phyloP scores from a whole-genome alignment of 2,113 vertebrate genomes.

The Trochalopteron elliotii region DNA sequence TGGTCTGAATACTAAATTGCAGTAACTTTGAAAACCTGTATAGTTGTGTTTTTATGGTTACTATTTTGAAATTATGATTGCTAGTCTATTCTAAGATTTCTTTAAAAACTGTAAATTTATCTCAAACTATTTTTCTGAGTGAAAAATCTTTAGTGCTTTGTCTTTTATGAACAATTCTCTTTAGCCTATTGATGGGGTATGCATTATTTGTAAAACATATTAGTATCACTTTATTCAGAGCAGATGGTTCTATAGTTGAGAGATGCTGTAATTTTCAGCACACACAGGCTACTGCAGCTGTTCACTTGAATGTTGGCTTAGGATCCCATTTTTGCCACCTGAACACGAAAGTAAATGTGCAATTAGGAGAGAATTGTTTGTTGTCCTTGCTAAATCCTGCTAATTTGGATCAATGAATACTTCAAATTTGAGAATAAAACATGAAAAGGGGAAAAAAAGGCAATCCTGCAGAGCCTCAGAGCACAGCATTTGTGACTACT shows the following conservation, averaged over 20 bases:
- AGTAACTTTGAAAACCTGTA: conserved; percentile 69
- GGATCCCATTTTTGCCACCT: conserved; percentile 73
- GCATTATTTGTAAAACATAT: conserved; percentile 75
- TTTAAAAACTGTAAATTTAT: conserved; percentile 22
- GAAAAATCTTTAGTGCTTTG: conserved; percentile 60
- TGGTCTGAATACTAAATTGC: conserved; percentile 81
- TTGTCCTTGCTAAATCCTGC: conserved; percentile 60
- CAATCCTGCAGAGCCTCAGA: not conserved
- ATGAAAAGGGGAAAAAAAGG: not conserved
- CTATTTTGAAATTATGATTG: conserved; percentile 62
- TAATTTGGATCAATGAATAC: conserved; percentile 57
- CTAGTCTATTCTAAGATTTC: conserved; percentile 35
- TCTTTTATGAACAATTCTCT: conserved; percentile 70
- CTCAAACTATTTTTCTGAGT: conserved; percentile 29
- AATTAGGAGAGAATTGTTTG: conserved; percentile 69
- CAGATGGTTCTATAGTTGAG: conserved; percentile 76
- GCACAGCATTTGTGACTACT: not conserved
- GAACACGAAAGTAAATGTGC: conserved; percentile 70
- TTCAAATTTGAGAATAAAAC: not conserved
- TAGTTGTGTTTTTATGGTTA: conserved; percentile 75
- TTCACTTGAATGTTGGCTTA: conserved; percentile 78
- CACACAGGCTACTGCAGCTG: conserved; percentile 75
- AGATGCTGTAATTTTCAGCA: conserved; percentile 68
- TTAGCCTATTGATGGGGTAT: conserved; percentile 68
- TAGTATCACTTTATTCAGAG: conserved; percentile 76